A percentile compares a stretch with the other conserved stretches of the same genome.
Conservation (phyloP, 2,797 vertebrate species). For the Phoebastria nigripes region DNA sequence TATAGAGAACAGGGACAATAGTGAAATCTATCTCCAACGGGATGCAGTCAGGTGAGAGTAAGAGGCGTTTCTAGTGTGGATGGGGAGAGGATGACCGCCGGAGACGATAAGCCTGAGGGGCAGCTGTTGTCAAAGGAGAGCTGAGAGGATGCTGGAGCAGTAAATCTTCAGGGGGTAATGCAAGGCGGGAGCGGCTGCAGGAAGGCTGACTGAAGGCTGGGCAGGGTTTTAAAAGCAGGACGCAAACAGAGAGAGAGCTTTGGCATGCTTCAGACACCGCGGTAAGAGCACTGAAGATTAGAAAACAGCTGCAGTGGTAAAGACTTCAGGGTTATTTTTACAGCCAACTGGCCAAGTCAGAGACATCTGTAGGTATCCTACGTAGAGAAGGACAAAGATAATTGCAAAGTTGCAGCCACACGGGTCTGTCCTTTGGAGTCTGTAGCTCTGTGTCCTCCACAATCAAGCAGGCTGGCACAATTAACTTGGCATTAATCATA, state of each 20-base stretch:
- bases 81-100: fast-evolving
- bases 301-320: neutral
- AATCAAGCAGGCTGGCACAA: neutral
- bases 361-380: neutral
- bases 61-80: fast-evolving
- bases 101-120: neutral
- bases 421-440: neutral
- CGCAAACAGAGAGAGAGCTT: fast-evolving
- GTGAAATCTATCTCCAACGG: fast-evolving
- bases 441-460: neutral
- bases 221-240: neutral
- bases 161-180: neutral
- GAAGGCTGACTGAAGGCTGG: neutral
- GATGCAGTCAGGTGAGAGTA: neutral
- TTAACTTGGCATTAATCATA: neutral
- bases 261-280: fast-evolving
- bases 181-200: neutral
- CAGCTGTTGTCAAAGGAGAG: fast-evolving
- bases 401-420: neutral
- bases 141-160: neutral
- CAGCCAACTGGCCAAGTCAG: fast-evolving
- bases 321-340: neutral
- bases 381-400: neutral
- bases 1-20: neutral
- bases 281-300: neutral